Evolutionary conservation across 2,113 vertebrate species (phyloP).

Genomic region (Oophaga pumilio): DNA sequence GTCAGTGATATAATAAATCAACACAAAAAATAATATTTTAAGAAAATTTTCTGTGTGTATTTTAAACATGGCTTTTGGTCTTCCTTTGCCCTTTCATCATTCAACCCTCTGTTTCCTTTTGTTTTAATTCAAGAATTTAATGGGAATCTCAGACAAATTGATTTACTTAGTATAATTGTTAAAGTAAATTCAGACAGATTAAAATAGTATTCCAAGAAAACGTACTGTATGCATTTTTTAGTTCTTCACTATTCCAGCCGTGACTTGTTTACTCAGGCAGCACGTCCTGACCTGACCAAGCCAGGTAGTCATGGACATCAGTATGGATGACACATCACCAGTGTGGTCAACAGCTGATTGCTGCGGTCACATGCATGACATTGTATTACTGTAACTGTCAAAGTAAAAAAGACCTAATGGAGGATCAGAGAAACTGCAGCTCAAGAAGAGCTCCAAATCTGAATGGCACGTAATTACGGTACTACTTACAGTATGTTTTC

Average conservation of each 20-base stretch:
- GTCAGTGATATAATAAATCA: conserved; percentile 11
- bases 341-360: too few relatives aligned
- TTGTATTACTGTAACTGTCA: too few relatives aligned
- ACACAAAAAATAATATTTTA: conserved; percentile 29
- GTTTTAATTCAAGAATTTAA: background rate
- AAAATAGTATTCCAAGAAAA: too few relatives aligned
- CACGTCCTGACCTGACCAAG: background rate
- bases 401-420: background rate
- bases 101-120: background rate
- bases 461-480: too few relatives aligned
- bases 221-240: too few relatives aligned
- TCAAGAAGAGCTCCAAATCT: background rate
- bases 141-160: background rate
- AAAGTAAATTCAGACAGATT: too few relatives aligned
- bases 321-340: background rate
- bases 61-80: background rate
- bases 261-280: background rate
- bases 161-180: background rate
- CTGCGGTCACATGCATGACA: too few relatives aligned
- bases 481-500: too few relatives aligned
- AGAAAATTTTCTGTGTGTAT: conserved; percentile 10
- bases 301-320: background rate
- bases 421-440: background rate
- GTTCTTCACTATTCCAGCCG: too few relatives aligned
- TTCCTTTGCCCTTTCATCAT: background rate